Evolutionary conservation across 2,888 invertebrate genomes (phyloP), one percentile per base, ranked within the genome.

Genomic region (Drosophila birchii): DNA sequence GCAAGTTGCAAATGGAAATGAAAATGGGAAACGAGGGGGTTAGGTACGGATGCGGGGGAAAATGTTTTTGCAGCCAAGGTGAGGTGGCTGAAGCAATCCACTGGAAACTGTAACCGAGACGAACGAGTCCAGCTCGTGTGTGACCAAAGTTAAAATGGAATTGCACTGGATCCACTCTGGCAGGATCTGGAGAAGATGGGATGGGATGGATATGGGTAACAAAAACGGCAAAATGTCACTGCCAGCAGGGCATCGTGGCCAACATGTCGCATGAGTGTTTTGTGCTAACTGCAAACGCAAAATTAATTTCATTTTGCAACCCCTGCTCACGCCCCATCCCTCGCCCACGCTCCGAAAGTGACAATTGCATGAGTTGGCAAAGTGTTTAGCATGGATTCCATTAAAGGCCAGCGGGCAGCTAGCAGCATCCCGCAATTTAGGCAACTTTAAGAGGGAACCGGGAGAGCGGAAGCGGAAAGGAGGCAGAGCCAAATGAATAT

Each of bases 111-210:
- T 88, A 88, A 88, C 82, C 86, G 88, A 83, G 78, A 82, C 76
- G 74, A 67, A 80, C 51, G 36, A 53, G 51, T 36, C 76, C 83
- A 80, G 75, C 88, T 83, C 88, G 78, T 88, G 86, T 83, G 76
- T 88, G 88, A 80, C 88, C 80, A 83, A 83, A 88, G 88, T 83
- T 85, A 75, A 88, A 83, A 82, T 83, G 78, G 76, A 83, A 83
- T 78, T 87, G 87, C 49, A 41, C 51, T 45, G 32, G 29, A 47
- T 51, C 34, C 32, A 26, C 32, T 34, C 51, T 20, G 51, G 34
- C 43, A 16, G 47, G 45, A 34, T 23, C 26, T 39, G 29, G 32
- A 44, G 12, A 18, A 36, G 58, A 39, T 29, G n/a, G 29, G 18
- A 26, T 26, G 43, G 32, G 34, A 41, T 36, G 58, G 53, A 64